phyloP scores from a whole-genome alignment of 92 coral and sea anemone genomes.

The Epizoanthus scotinus region DNA sequence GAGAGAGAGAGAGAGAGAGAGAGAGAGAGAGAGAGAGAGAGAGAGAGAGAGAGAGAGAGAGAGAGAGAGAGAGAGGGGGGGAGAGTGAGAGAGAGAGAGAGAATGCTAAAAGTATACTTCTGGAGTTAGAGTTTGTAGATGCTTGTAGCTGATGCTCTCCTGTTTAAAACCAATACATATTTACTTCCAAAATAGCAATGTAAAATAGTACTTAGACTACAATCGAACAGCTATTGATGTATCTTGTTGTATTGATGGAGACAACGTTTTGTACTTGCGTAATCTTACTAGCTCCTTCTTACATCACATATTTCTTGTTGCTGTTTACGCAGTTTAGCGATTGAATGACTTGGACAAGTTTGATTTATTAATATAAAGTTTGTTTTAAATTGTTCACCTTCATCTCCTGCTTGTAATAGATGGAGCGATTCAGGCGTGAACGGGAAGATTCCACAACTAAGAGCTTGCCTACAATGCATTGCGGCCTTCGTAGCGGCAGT shows the following conservation, averaged over 20 bases:
- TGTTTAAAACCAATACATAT: background rate
- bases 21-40: no score
- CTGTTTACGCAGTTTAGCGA: background rate
- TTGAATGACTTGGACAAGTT: background rate
- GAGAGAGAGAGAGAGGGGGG: no score
- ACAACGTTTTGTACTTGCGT: no score
- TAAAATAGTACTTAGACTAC: no score
- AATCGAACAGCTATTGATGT: no score
- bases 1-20: no score
- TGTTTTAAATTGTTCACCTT: constrained; percentile 33
- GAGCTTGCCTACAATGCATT: constrained; percentile 44
- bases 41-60: no score
- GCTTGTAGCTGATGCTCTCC: background rate
- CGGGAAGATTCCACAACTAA: constrained; percentile 26
- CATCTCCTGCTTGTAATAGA: constrained; percentile 26
- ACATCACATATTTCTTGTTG: background rate
- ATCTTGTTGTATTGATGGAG: no score
- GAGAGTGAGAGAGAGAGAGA: background rate
- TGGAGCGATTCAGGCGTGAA: constrained; percentile 41
- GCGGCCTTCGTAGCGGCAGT: constrained; percentile 47
- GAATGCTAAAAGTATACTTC: background rate
- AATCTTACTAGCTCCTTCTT: background rate
- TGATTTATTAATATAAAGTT: background rate
- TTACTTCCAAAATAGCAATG: no score
- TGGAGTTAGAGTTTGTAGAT: background rate